Base-by-base conservation (phyloP, 2,888 invertebrate genomes). In the Cantharis rufa region DNA sequence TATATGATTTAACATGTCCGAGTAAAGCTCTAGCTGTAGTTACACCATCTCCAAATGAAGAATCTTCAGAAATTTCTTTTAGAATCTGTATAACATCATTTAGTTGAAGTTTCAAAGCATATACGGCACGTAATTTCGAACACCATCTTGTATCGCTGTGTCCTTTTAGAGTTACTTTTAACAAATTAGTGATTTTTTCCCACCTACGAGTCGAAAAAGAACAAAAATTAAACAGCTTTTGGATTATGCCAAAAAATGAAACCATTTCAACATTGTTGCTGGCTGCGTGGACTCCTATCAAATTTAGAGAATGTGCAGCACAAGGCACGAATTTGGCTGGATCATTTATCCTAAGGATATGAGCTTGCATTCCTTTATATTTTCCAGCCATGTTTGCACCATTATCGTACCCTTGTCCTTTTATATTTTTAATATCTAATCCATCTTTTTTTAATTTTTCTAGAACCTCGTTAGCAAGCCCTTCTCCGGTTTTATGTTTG, bases 351-450 rank as follows among this genome's bases (percentile, higher is more conserved):
- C n/a, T 11, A n/a, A 61, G n/a, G 11, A 3, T n/a, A 11, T n/a
- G 10, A 11, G 9, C 61, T 61, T 61, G 61, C n/a, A 61, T n/a
- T 11, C 61, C 61, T 61, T 61, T 61, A 32, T 72, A 72, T 21
- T 72, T 63, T 27, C 72, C 48, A 28, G 68, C 72, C 72, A 72
- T 72, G 61, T 61, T 61, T n/a, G 61, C 61, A n/a, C 61, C 7
- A 61, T 61, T 15, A 3, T 68, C 21, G 21, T 28, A 72, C 11
- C 32, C 7, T 64, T 72, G 64, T 16, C 21, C 71, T 3, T 63
- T 21, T 21, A 21, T 3, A 3, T 21, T 21, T 21, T 2, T 3
- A 21, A 21, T 4, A 21, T 21, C 21, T 11, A 72, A 11, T 2
- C 68, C 24, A n/a, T 68, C 68, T 13, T 10, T 1, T 11, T 16